Conservation (phyloP, 2,797 vertebrate species). For the Lemur catta region DNA sequence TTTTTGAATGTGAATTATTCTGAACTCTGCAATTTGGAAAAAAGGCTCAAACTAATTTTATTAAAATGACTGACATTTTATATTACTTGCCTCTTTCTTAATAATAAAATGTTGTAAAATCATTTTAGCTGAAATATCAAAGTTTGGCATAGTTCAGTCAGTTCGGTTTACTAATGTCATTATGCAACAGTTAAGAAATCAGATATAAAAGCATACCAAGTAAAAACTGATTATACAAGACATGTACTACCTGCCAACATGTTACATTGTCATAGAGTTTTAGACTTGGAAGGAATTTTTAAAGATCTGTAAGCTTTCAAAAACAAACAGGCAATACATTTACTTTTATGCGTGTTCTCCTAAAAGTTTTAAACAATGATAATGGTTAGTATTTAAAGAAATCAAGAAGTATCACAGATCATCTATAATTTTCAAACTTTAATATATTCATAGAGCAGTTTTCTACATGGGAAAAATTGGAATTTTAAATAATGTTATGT, state of each 20-base stretch:
- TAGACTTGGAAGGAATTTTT: constrained; percentile 7
- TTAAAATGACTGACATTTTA: constrained; percentile 46
- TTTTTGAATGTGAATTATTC: constrained; percentile 7
- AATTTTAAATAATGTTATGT: background rate
- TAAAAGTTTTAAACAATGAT: constrained; percentile 46
- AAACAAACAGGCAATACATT: constrained; percentile 45
- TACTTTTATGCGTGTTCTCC: constrained; percentile 28
- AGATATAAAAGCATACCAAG: constrained; percentile 49
- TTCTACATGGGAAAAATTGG: background rate
- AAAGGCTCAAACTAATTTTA: constrained; percentile 26
- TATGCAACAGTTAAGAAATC: constrained; percentile 46
- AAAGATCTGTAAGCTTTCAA: constrained; percentile 40
- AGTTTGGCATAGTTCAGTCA: constrained; percentile 15
- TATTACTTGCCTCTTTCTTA: constrained; percentile 42
- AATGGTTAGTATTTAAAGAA: background rate
- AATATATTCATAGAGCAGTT: background rate
- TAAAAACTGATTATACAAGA: background rate
- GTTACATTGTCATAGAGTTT: background rate
- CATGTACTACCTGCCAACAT: constrained; percentile 23
- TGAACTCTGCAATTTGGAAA: constrained; percentile 12
- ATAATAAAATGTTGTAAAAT: constrained; percentile 20
- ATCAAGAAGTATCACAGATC: background rate
- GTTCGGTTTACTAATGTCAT: constrained; percentile 52
- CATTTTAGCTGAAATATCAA: constrained; percentile 54
- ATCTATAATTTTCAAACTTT: constrained; percentile 20